Percentiles rank a stretch among this genome's conserved stretches.
These are phyloP conservation scores for Phaonia tiefii DNA, from an alignment of 2,888 invertebrate genomes.

Conservation along the genomic window DNA sequence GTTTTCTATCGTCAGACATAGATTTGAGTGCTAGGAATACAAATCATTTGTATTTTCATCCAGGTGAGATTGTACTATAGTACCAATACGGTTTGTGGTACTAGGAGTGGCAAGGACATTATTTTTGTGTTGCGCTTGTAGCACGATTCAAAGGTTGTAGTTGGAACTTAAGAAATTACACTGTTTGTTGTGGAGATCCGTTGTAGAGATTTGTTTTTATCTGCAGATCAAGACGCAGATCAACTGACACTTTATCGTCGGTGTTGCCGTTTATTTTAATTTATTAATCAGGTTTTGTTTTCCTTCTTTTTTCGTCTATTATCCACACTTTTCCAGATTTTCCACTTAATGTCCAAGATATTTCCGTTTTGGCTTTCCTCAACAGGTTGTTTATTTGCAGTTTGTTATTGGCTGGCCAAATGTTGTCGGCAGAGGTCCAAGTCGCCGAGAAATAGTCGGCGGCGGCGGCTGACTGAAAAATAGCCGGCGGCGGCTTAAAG, in stretches of 20 bases:
- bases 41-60: conserved; percentile 38
- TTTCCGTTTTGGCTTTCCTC: conserved; percentile 30
- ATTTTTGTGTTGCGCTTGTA: conserved; percentile 41
- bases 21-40: conserved; percentile 6
- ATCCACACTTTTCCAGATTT: conserved; percentile 54
- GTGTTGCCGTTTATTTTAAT: conserved; percentile 1
- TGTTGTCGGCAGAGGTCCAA: too few species aligned
- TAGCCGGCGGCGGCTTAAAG: too few species aligned
- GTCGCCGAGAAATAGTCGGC: too few species aligned
- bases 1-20: conserved; percentile 7
- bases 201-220: too few species aligned
- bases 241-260: conserved; percentile 38
- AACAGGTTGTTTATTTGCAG: conserved; percentile 49
- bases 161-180: too few species aligned
- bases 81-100: conserved; percentile 52
- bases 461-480: too few species aligned
- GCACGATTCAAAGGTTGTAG: too few species aligned
- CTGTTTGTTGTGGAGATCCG: too few species aligned
- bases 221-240: too few species aligned
- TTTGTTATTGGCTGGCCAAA: background rate
- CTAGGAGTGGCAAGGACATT: conserved; percentile 45
- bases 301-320: background rate
- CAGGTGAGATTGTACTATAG: conserved; percentile 55
- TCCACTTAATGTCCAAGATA: conserved; percentile 19
- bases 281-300: conserved; percentile 10